These are phyloP conservation scores for Lepetodrilus schrolli DNA, from an alignment of 2,888 invertebrate genomes.

Conservation along the genomic window DNA sequence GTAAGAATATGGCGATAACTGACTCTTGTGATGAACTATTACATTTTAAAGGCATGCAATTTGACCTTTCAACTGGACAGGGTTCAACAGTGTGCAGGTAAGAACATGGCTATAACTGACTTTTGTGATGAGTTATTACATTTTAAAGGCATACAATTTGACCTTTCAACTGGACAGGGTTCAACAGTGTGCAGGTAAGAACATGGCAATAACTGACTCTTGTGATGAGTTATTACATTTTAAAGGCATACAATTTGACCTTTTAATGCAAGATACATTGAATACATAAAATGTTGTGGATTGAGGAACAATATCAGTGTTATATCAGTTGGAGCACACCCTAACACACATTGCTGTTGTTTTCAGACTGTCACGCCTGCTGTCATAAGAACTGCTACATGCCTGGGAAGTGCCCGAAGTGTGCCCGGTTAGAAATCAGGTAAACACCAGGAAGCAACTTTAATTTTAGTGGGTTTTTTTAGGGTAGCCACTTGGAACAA, in stretches of 20 bases:
- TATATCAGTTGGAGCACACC: too few species aligned
- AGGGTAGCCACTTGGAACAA: too few species aligned
- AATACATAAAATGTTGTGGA: too few species aligned
- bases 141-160: constrained; percentile 69
- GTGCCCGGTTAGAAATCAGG: constrained; percentile 69
- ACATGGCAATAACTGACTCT: too few species aligned
- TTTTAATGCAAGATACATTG: too few species aligned
- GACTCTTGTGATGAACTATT: too few species aligned
- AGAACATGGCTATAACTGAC: too few species aligned
- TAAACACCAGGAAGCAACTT: constrained; percentile 44
- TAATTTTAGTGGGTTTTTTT: too few species aligned
- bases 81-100: constrained; percentile 68
- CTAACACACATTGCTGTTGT: too few species aligned
- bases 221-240: constrained; percentile 72
- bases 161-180: constrained; percentile 72
- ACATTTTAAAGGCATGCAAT: constrained; percentile 66
- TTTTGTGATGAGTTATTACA: constrained; percentile 73
- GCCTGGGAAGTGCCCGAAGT: constrained; percentile 72
- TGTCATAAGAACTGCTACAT: constrained; percentile 70
- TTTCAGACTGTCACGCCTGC: constrained; percentile 70
- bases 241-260: constrained; percentile 71
- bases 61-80: constrained; percentile 73
- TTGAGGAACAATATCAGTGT: too few species aligned
- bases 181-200: constrained; percentile 65
- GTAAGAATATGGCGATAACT: too few species aligned